Evolutionary conservation across 2,113 vertebrate genomes (phyloP), one percentile per base, ranked within the genome.

Genomic region (Hydrolagus affinis): DNA sequence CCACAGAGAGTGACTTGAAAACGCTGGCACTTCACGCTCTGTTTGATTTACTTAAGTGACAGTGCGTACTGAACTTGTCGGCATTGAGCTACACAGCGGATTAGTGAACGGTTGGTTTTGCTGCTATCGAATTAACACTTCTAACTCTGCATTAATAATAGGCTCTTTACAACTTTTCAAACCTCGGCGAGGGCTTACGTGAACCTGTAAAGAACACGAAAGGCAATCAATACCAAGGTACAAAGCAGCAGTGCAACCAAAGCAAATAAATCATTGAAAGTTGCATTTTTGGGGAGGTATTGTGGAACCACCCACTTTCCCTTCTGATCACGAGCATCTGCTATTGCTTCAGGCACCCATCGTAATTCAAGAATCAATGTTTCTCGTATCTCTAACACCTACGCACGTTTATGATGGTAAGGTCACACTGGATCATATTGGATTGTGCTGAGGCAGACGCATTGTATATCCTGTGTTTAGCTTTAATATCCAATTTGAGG

Each of bases 101-200:
- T 62, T 8, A 62, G n/a, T 80, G 62, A 80, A 15, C n/a, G 8
- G 76, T 78, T 14, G 15, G 76, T 78, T 14, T n/a, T 15, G 25
- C 60, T 66, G 62, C 62, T 32, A 30, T 32, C 62, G 32, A 83
- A 19, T 32, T 83, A 83, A 83, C 60, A 83, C 7, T 17, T 66
- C 78, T 66, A 1, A 9, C 25, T 28, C 23, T 83, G 23, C 76
- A 83, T 83, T 83, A 83, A 28, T 68, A 83, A 68, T 83, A 17
- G 25, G 32, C 9, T 8, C 64, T 83, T 83, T 83, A 17, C 19
- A 28, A 23, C n/a, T 80, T 62, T 25, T 80, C n/a, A 80, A 75
- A 80, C 59, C 2, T 62, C 17, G 28, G 28, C 23, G 66, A 68
- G 60, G 25, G 25, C 66, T 32, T 4, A 30, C 10, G 25, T 66